These are phyloP conservation scores for Punctoribates punctum DNA, from an alignment of 2,888 invertebrate genomes.

Conservation along the genomic window DNA sequence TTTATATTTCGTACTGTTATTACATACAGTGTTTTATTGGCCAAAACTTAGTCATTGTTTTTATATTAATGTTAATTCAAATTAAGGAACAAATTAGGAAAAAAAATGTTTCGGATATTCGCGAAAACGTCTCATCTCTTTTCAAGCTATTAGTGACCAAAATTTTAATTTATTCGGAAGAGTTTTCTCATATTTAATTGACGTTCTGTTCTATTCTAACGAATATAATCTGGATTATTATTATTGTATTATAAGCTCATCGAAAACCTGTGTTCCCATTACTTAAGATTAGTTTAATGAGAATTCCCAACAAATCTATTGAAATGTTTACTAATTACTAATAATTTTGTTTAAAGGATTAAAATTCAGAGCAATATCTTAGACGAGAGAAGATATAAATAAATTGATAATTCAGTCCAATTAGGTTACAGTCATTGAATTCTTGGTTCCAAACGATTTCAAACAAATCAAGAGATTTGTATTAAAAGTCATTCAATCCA, in stretches of 20 bases:
- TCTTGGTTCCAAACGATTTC: neutral
- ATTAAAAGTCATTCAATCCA: conserved; percentile 20
- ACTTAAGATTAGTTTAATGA: neutral
- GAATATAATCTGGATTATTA: neutral
- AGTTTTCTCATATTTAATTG: neutral
- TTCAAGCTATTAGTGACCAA: neutral
- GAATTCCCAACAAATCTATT: neutral
- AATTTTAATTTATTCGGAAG: conserved; percentile 5
- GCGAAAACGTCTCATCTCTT: too few species aligned
- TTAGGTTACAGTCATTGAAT: neutral
- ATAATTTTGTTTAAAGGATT: neutral
- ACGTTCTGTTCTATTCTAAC: neutral
- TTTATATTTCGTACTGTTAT: conserved; percentile 20
- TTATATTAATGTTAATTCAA: conserved; percentile 19
- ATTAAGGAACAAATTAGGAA: conserved; percentile 12
- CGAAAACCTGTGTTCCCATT: conserved; percentile 6
- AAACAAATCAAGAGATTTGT: neutral
- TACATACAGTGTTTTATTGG: conserved; percentile 13
- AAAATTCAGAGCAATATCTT: conserved; percentile 15
- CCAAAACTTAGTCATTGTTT: conserved; percentile 21
- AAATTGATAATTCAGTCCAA: neutral
- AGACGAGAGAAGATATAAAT: neutral
- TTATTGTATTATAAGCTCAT: neutral
- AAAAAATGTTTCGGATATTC: conserved; percentile 1
- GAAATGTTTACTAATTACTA: neutral